Conservation (phyloP, 2,888 invertebrate genomes). For the Drosophila putrida region DNA sequence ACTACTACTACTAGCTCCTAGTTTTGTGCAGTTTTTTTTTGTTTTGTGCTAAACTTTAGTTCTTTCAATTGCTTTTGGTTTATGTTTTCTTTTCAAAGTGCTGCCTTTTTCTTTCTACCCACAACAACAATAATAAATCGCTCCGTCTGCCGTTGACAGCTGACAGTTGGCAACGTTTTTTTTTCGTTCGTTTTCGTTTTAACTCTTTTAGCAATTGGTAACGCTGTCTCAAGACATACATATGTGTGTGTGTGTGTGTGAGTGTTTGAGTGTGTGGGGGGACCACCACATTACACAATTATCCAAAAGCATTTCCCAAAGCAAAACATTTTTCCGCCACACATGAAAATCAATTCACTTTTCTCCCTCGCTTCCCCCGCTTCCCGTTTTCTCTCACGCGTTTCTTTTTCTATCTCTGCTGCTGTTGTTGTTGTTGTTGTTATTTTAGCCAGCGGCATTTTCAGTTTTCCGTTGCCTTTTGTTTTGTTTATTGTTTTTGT, state of each 20-base stretch:
- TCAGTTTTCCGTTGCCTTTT: conserved; percentile 31
- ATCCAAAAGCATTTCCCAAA: conserved; percentile 56
- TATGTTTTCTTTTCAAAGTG: conserved; percentile 1
- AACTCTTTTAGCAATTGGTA: conserved; percentile 30
- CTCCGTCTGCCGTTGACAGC: conserved; percentile 43
- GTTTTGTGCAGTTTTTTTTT: not conserved
- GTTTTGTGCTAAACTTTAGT: conserved; percentile 9
- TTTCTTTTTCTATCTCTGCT: conserved; percentile 11
- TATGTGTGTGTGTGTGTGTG: not conserved
- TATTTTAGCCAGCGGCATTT: conserved; percentile 24
- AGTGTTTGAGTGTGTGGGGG: not conserved
- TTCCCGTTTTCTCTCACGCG: conserved; percentile 13
- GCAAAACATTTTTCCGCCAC: conserved; percentile 53
- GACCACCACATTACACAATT: conserved; percentile 66
- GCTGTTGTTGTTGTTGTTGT: conserved; percentile 4
- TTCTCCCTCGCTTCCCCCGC: conserved; percentile 18
- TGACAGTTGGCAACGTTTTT: conserved; percentile 54
- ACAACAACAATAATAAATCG: conserved; percentile 55
- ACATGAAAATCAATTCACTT: conserved; percentile 69
- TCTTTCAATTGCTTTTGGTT: conserved; percentile 34
- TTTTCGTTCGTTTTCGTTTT: conserved; percentile 4
- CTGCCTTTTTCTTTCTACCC: conserved; percentile 34
- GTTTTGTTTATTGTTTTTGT: conserved; percentile 53
- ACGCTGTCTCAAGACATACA: conserved; percentile 11
- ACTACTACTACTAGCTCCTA: conserved; percentile 7